These are phyloP conservation scores for Megathymus violae DNA, from an alignment of 1,140 invertebrate species.

Conservation along the genomic window DNA sequence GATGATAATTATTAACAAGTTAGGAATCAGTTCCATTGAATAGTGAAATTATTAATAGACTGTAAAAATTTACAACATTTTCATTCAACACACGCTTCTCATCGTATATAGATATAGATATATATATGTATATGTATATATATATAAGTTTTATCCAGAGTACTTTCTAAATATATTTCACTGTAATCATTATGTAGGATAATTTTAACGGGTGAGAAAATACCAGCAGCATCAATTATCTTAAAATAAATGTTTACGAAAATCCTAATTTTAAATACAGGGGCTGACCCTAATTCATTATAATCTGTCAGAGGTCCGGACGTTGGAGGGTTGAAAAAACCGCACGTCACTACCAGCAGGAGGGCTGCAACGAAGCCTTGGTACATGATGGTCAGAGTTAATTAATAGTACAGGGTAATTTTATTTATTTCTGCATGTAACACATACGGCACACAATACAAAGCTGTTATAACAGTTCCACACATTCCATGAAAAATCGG, in stretches of 20 bases:
- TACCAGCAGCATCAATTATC: not conserved
- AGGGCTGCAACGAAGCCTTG: constrained; percentile 44
- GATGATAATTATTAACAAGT: too few species aligned
- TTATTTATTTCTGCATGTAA: not conserved
- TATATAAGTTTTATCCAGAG: too few species aligned
- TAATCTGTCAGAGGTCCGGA: constrained; percentile 32
- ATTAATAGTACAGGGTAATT: constrained; percentile 47
- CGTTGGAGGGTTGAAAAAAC: constrained; percentile 42
- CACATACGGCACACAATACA: too few species aligned
- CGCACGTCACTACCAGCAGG: constrained; percentile 46
- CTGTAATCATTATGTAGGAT: not conserved
- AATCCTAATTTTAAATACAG: constrained; percentile 20
- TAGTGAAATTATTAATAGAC: too few species aligned
- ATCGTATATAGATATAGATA: not conserved
- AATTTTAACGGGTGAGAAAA: not conserved
- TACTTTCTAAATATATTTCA: not conserved
- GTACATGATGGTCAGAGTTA: constrained; percentile 50
- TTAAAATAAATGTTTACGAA: constrained; percentile 20
- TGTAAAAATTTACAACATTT: too few species aligned
- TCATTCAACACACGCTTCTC: not conserved
- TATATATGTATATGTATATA: too few species aligned
- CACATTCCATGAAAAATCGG: too few species aligned
- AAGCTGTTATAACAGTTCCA: too few species aligned
- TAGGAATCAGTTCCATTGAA: too few species aligned
- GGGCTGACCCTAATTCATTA: constrained; percentile 29